phyloP scores from a whole-genome alignment of 2,888 invertebrate species.

The Fragum sueziense region DNA sequence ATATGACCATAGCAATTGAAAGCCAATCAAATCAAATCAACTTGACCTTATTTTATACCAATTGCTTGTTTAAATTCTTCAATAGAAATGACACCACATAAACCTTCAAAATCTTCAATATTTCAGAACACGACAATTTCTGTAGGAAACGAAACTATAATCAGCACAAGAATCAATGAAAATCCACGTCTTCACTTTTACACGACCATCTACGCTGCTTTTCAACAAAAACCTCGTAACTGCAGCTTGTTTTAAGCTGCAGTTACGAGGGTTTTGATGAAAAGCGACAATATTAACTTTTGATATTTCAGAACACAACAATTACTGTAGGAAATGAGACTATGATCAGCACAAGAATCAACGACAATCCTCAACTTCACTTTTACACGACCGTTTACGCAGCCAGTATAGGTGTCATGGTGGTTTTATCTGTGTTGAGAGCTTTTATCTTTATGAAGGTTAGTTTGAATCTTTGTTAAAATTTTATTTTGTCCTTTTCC shows the following conservation, averaged over 20 bases:
- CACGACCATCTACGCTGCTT: conserved; percentile 84
- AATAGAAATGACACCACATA: too few species aligned
- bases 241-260: too few species aligned
- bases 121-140: conserved; percentile 68
- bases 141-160: conserved; percentile 68
- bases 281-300: too few species aligned
- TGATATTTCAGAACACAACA: conserved; percentile 67
- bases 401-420: conserved; percentile 83
- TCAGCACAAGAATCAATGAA: conserved; percentile 82
- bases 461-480: too few species aligned
- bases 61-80: too few species aligned
- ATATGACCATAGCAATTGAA: too few species aligned
- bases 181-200: conserved; percentile 84
- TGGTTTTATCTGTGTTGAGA: conserved; percentile 84
- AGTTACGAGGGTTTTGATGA: too few species aligned
- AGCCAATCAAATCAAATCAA: too few species aligned
- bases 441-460: conserved; percentile 85
- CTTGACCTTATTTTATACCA: too few species aligned
- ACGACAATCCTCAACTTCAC: conserved; percentile 84
- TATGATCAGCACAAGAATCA: conserved; percentile 81
- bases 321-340: conserved; percentile 62
- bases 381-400: conserved; percentile 85
- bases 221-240: too few species aligned
- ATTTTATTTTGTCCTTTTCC: too few species aligned
- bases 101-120: conserved; percentile 20